phyloP scores from a whole-genome alignment of 2,113 vertebrate species.

The Gracilinanus agilis region DNA sequence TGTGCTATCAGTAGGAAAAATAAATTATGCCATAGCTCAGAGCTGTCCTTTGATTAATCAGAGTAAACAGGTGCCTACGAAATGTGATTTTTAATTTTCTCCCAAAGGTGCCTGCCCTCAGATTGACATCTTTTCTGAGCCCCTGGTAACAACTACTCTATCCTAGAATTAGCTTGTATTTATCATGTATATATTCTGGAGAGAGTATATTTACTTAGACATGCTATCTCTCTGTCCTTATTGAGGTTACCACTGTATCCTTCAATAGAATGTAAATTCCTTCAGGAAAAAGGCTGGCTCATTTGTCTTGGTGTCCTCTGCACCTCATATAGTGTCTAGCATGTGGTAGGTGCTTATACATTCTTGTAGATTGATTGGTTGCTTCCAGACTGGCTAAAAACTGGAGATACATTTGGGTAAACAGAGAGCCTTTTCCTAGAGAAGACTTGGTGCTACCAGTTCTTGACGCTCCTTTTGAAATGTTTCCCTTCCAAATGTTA shows the following conservation, averaged over 20 bases:
- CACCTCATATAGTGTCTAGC: neutral
- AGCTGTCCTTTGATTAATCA: neutral
- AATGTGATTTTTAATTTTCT: neutral
- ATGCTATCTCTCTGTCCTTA: too few species aligned
- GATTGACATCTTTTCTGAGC: neutral
- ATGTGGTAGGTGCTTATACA: neutral
- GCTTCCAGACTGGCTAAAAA: too few species aligned
- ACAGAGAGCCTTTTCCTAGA: too few species aligned
- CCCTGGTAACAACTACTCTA: neutral
- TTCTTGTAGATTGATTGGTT: too few species aligned
- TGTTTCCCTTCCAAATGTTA: too few species aligned
- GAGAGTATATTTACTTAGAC: too few species aligned
- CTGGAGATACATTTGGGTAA: too few species aligned
- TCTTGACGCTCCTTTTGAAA: too few species aligned
- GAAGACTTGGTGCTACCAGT: too few species aligned
- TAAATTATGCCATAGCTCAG: neutral
- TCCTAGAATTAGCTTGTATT: neutral
- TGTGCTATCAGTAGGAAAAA: neutral
- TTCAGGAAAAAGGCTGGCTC: neutral
- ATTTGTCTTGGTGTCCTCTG: neutral
- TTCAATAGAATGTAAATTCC: neutral
- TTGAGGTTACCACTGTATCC: neutral
- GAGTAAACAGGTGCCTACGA: neutral
- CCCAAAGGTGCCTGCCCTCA: neutral
- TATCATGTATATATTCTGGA: too few species aligned